Conservation (phyloP, 1,140 invertebrate species). For the Philotrypesis tridentata region DNA sequence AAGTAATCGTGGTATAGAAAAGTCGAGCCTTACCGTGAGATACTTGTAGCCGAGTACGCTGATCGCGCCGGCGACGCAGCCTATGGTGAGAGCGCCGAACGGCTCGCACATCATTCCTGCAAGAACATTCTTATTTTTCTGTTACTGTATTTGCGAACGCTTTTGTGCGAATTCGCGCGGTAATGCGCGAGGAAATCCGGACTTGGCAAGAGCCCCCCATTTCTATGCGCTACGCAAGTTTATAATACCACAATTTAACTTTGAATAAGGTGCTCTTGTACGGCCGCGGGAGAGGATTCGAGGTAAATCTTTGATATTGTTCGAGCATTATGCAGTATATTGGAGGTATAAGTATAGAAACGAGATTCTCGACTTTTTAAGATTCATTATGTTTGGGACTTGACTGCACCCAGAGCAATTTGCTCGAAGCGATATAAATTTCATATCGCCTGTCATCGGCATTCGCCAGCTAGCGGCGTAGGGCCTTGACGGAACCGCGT, state of each 20-base stretch:
- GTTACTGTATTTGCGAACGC: not conserved
- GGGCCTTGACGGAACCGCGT: not conserved
- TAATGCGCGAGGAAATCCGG: not conserved
- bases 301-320: not conserved
- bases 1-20: not conserved
- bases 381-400: no score
- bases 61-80: slow-evolving; percentile 84
- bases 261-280: not conserved
- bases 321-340: not conserved
- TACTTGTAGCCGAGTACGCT: slow-evolving; percentile 91
- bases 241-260: not conserved
- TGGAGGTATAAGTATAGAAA: no score
- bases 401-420: no score
- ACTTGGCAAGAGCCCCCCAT: not conserved
- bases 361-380: no score
- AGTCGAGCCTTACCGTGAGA: slow-evolving; percentile 81
- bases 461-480: no score
- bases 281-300: not conserved
- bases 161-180: not conserved
- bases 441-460: not conserved
- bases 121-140: not conserved
- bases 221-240: not conserved
- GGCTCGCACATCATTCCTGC: slow-evolving; percentile 85
- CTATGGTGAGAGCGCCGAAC: slow-evolving; percentile 89
- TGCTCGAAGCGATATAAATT: not conserved